Evolutionary conservation across 2,113 vertebrate genomes (phyloP).

Genomic region (Triplophysa dalaica): DNA sequence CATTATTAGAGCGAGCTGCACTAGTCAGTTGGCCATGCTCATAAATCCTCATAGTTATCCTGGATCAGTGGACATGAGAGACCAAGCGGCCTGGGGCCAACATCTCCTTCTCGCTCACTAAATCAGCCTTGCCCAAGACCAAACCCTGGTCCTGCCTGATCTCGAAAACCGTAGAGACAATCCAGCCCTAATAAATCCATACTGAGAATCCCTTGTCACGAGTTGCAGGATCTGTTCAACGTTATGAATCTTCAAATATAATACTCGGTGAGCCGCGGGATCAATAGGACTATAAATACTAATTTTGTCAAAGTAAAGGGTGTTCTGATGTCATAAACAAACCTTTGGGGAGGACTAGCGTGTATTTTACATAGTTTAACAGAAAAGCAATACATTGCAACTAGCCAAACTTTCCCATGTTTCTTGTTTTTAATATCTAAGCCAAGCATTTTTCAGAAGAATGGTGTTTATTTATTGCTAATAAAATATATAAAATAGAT

Average conservation of each 20-base stretch:
- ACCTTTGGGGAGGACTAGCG: neutral
- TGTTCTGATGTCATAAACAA: slow-evolving; percentile 30
- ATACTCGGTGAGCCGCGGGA: slow-evolving; percentile 24
- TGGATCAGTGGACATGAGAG: slow-evolving; percentile 43
- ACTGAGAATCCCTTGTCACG: slow-evolving; percentile 23
- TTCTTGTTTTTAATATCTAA: no score
- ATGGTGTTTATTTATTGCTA: no score
- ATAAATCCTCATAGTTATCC: slow-evolving; percentile 58
- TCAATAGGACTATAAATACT: slow-evolving; percentile 36
- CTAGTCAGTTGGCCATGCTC: slow-evolving; percentile 41
- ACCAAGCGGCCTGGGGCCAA: slow-evolving; percentile 39
- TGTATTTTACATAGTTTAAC: neutral
- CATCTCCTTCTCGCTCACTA: slow-evolving; percentile 34
- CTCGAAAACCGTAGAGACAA: slow-evolving; percentile 29
- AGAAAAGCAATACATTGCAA: no score
- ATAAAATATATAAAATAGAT: no score
- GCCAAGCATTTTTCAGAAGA: no score
- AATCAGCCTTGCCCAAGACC: slow-evolving; percentile 45
- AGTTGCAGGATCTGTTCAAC: slow-evolving; percentile 33
- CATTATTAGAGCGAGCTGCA: slow-evolving; percentile 52
- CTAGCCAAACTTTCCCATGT: no score
- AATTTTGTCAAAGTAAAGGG: slow-evolving; percentile 33
- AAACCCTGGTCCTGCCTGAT: slow-evolving; percentile 27
- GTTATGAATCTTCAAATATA: slow-evolving; percentile 34
- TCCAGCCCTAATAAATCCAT: slow-evolving; percentile 42